Conservation (phyloP, 2,113 vertebrate genomes). For the Prietella phreatophila region DNA sequence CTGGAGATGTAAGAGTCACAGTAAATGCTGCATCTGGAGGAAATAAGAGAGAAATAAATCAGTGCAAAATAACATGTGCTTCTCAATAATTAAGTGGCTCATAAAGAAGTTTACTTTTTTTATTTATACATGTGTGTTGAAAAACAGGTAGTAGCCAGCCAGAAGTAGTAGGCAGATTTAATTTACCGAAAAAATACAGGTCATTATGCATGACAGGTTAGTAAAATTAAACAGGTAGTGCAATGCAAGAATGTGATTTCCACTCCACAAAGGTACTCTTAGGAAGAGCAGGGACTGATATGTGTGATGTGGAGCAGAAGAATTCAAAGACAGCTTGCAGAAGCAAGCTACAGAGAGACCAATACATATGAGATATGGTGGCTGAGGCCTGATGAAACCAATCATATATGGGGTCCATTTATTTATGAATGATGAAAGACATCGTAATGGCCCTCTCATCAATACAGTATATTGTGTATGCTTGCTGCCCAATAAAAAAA, state of each 20-base stretch:
- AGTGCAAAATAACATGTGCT: background rate
- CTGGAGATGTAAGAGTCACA: conserved; percentile 72
- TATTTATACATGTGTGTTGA: background rate
- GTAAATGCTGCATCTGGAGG: conserved; percentile 61
- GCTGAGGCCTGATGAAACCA: no score
- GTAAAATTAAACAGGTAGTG: background rate
- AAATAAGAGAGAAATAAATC: background rate
- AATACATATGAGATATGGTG: no score
- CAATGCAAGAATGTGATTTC: background rate
- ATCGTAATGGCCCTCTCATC: background rate
- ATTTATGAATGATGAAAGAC: no score
- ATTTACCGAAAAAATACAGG: background rate
- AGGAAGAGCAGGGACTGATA: no score
- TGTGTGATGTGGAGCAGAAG: no score
- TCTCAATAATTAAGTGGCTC: background rate
- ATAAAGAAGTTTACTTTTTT: background rate
- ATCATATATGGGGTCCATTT: no score
- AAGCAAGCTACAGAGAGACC: no score
- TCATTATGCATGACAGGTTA: background rate
- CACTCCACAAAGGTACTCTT: no score
- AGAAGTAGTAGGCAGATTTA: background rate
- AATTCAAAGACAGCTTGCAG: no score
- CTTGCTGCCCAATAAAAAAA: background rate
- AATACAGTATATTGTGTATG: background rate
- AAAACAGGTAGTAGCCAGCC: background rate